Evolutionary conservation across 2,113 vertebrate genomes (phyloP), one percentile per base, ranked within the genome.

Genomic region (Motacilla alba): DNA sequence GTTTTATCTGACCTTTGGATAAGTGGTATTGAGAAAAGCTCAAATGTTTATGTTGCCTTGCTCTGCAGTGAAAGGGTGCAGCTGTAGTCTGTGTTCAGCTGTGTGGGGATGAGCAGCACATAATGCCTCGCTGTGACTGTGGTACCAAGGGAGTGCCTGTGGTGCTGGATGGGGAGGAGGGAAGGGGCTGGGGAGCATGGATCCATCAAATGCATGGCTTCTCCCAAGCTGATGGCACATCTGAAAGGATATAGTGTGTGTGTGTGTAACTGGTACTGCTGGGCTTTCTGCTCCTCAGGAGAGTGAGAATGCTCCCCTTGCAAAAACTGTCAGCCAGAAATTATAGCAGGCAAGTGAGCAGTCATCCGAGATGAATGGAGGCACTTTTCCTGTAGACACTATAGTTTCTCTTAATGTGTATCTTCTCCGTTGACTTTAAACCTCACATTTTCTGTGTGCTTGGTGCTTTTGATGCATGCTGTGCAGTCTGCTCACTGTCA

Each of bases 241-340:
- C 4, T 93, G 93, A 96, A 94, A 92, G 69, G 94, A n/a, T 97
- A 69, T 13, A 31, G 30, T 39, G 47, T 92, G 94, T 88, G 46
- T 96, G 33, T 91, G 69, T 97, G 96, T 96, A 94, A 94, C 96
- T 98, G 94, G 96, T 94, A 94, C 94, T 89, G 95, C 95, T 96
- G 90, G 92, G 75, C 74, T 93, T 73, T 59, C 70, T 78, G 79
- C 41, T 67, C 63, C 95, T 95, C 73, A 7, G 30, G 39, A 21
- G 49, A 30, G 21, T 31, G 23, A 88, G 87, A 87, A 81, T 26
- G 53, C 50, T 79, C 24, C 35, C 6, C 59, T 95, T 62, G 37
- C 3, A 79, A 15, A 66, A 90, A 14, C 46, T 37, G 50, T 18
- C 62, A 69, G 68, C 47, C 78, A 81, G 91, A 52, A 94, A 72